Percentiles rank a stretch among this genome's conserved stretches.
These are phyloP conservation scores for Ips typographus DNA, from an alignment of 1,140 invertebrate species.

Conservation along the genomic window DNA sequence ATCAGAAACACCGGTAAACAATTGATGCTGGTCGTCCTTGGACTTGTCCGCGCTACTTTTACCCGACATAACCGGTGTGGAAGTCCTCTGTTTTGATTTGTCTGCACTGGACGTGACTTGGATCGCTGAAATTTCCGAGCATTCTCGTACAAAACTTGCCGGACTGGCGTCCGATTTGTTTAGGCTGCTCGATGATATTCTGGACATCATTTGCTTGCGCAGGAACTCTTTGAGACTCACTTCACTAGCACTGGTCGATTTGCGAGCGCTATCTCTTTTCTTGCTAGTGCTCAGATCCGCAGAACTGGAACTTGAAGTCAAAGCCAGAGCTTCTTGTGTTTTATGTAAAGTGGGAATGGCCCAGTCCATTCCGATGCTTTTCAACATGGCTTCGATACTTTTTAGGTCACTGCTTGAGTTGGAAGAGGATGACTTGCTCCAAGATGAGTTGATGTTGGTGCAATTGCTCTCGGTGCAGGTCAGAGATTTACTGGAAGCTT, in stretches of 20 bases:
- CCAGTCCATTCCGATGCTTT: conserved; percentile 64
- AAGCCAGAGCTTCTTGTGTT: conserved; percentile 63
- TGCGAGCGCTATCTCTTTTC: conserved; percentile 17
- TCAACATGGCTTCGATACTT: conserved; percentile 58
- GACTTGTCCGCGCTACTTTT: conserved; percentile 46
- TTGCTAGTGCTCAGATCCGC: conserved; percentile 51
- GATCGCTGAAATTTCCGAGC: conserved; percentile 41
- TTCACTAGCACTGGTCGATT: conserved; percentile 38
- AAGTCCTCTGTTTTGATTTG: conserved; percentile 52
- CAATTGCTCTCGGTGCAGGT: conserved; percentile 21
- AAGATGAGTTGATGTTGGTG: neutral
- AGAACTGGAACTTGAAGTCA: conserved; percentile 63
- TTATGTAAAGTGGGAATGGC: conserved; percentile 66
- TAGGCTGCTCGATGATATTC: conserved; percentile 43
- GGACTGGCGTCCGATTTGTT: conserved; percentile 36
- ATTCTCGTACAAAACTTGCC: conserved; percentile 39
- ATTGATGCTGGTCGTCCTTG: conserved; percentile 50
- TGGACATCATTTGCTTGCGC: conserved; percentile 38
- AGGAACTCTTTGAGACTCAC: conserved; percentile 44
- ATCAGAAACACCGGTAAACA: conserved; percentile 57
- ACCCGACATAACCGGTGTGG: conserved; percentile 51
- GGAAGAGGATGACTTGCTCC: neutral
- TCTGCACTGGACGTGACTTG: conserved; percentile 38
- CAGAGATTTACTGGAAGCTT: conserved; percentile 10
- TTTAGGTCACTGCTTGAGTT: conserved; percentile 56